These are phyloP conservation scores for Andrena hattorfiana DNA, from an alignment of 2,888 invertebrate genomes.

Conservation along the genomic window DNA sequence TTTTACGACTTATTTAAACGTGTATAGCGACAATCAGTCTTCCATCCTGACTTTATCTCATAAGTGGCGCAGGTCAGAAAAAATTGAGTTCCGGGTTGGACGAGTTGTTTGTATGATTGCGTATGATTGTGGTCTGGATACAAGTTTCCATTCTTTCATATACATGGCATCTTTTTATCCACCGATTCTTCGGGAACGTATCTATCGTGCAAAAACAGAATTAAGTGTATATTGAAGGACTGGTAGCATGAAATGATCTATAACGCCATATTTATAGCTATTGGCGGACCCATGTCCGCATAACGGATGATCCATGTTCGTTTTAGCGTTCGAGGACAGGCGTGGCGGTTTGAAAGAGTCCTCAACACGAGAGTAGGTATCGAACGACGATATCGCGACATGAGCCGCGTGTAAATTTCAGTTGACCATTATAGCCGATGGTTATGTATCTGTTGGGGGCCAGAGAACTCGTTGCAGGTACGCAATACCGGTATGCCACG, in stretches of 20 bases:
- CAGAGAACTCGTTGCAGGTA: slow-evolving; percentile 22
- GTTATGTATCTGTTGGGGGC: slow-evolving; percentile 14
- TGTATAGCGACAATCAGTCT: no score
- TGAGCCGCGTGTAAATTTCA: slow-evolving; percentile 39
- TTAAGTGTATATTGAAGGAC: no score
- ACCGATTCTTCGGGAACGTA: no score
- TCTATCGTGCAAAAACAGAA: no score
- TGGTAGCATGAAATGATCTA: neutral
- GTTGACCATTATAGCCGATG: slow-evolving; percentile 19
- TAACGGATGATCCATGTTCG: neutral
- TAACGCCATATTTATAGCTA: neutral
- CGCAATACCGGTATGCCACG: slow-evolving; percentile 41
- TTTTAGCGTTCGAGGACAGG: neutral
- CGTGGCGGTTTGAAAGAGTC: neutral
- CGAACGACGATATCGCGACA: slow-evolving; percentile 23
- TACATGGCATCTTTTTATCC: no score
- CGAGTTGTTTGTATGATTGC: no score
- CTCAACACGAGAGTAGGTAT: neutral
- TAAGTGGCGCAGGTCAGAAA: no score
- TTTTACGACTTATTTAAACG: no score
- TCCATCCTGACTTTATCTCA: no score
- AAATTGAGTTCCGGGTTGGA: no score
- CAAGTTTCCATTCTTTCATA: no score
- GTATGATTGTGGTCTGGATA: no score
- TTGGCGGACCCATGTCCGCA: neutral